A percentile compares a stretch with the other conserved stretches of the same genome.
phyloP scores from a whole-genome alignment of 2,797 vertebrate species.

The Martes flavigula region DNA sequence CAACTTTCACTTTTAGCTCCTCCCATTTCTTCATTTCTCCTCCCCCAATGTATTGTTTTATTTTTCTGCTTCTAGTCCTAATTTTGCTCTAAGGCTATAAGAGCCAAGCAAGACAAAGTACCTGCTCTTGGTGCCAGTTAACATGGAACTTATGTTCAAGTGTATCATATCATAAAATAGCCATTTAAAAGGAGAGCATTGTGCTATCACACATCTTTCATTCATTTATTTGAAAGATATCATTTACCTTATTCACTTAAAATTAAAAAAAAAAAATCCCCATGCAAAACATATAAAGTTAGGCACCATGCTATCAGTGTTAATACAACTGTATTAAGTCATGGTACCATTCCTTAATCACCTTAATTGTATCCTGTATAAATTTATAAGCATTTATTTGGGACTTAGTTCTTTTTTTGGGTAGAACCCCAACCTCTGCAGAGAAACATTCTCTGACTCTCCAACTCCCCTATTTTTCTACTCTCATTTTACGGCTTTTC shows the following conservation, averaged over 20 bases:
- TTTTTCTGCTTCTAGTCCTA: neutral
- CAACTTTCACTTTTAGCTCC: neutral
- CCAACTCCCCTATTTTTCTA: neutral
- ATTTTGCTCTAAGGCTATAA: neutral
- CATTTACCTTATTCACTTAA: neutral
- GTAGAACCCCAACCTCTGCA: neutral
- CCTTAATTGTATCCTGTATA: neutral
- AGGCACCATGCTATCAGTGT: neutral
- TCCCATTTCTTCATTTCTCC: neutral
- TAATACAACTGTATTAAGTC: neutral
- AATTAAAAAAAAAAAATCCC: neutral
- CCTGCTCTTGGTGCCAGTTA: neutral
- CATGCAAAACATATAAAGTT: neutral
- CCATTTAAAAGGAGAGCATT: neutral
- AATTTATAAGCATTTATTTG: neutral
- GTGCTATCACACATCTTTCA: neutral
- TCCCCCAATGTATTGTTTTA: neutral
- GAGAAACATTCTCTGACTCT: neutral
- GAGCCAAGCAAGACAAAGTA: neutral
- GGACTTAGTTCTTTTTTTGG: neutral
- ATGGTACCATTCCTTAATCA: neutral
- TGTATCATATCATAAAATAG: neutral
- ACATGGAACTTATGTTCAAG: neutral
- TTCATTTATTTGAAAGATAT: neutral
- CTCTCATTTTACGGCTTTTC: neutral